These are phyloP conservation scores for Ceratotherium simum DNA, from an alignment of 2,113 vertebrate species.

Conservation along the genomic window DNA sequence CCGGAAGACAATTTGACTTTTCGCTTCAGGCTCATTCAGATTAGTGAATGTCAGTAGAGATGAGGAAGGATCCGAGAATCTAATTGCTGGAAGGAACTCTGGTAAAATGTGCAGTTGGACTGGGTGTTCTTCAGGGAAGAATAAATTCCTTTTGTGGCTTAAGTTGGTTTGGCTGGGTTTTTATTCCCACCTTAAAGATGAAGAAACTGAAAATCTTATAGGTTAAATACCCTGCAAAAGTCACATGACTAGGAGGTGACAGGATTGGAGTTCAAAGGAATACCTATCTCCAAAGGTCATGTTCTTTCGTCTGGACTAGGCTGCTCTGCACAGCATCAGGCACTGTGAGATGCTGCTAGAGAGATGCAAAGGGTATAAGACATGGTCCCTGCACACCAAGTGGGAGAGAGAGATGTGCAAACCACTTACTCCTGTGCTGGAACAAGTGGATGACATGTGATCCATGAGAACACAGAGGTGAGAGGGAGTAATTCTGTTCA, in stretches of 20 bases:
- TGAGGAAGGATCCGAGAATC: rapidly evolving
- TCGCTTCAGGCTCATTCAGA: background rate
- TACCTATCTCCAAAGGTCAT: background rate
- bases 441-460: background rate
- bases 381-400: background rate
- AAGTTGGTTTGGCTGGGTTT: background rate
- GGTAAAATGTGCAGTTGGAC: background rate
- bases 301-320: background rate
- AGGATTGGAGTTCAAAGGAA: background rate
- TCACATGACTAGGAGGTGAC: background rate
- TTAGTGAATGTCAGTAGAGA: background rate
- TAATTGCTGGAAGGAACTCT: background rate
- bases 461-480: background rate
- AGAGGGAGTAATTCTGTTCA: background rate
- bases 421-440: background rate
- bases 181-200: background rate
- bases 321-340: background rate
- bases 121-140: background rate
- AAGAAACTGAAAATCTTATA: background rate
- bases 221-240: background rate
- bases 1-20: background rate
- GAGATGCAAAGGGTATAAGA: too few relatives aligned
- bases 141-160: background rate
- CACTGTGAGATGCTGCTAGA: background rate
- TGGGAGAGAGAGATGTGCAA: background rate